Base-by-base conservation (phyloP, 2,888 invertebrate species). In the Dasysyrphus albostriatus region DNA sequence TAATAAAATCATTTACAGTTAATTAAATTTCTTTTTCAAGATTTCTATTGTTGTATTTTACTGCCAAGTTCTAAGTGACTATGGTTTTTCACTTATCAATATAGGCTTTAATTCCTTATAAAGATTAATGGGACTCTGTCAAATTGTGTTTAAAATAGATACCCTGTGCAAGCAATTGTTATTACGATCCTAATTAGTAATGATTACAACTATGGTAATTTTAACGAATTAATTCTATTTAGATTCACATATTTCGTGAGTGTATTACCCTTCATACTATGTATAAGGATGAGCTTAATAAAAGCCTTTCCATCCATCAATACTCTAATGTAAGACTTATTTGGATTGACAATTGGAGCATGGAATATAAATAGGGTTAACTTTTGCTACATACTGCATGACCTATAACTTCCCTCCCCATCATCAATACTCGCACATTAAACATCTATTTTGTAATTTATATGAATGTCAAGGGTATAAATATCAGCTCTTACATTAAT, bases 391-490 rank as follows among this genome's bases (percentile, higher is more conserved):
- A 24, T 54, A 29, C 29, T 4, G 6, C 14, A 24, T 19, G 10
- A 6, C 9, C 24, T 51, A 44, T 47, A 19, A 14, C 29, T 4
- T 8, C 14, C 1, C 54, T 29, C 0, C 29, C 16, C 58, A 58
- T 8, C 24, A 54, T 34, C 58, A 34, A 58, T 58, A 37, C 58
- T 34, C 34, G 34, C 10, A 29, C 10, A 63, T n/a, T 39, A 42
- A 42, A 29, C 44, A 44, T 63, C 44, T 63, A 63, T 63, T 63
- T 47, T 63, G 63, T 63, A 63, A 63, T 63, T 44, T 63, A 63
- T 63, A 63, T 63, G 63, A 63, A 63, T 63, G 44, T 63, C 44
- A 63, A 63, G 63, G 63, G 63, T 63, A 47, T 63, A 63, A 44
- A 63, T 63, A 44, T 63, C 44, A 16, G 44, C 16, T 63, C 44